Base-by-base conservation (phyloP, 2,888 invertebrate species). In the Ganaspis brasiliensis region DNA sequence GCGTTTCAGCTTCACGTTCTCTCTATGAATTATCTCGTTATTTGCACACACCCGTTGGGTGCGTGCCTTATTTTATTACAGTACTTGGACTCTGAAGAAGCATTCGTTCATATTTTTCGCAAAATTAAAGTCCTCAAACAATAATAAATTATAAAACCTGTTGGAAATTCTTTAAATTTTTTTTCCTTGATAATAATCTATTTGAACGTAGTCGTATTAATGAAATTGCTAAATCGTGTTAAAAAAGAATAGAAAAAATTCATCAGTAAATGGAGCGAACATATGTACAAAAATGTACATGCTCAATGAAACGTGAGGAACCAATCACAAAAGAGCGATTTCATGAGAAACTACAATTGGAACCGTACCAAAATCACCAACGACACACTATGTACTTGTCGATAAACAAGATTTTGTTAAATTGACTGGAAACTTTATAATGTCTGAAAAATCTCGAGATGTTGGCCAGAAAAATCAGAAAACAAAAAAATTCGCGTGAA, bases 301-400 rank as follows among this genome's bases (percentile, higher is more conserved):
- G 21, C 31, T 67, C 52, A 71, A 37, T 40, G 40, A 72, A 73
- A 71, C 70, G 72, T 21, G 57, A 70, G 59, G 72, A 81, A 75
- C 72, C 73, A 80, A 77, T 75, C 49, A 55, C 16, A 55, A 73
- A 35, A 52, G 35, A 70, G 67, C 19, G 74, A 71, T 49, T 24
- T 49, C 4, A 24, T 1, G 35, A 56, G 70, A 77, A 79, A 79
- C 74, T 77, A 74, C 59, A 67, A 67, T 75, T 81, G 81, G 76
- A 79, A 79, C 76, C 55, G 75, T 76, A 82, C 79, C 79, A 81
- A 82, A 82, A 79, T 63, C 31, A 14, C 26, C 19, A 21, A 40
- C 67, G 19, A 67, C 67, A 67, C 40, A 24, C 45, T 67, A 37
- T 40, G 40, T 67, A 67, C 40, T 45, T n/a, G 45, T 61, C 61